Evolutionary conservation across 2,113 vertebrate genomes (phyloP), one percentile per base, ranked within the genome.

Genomic region (Osmerus mordax): DNA sequence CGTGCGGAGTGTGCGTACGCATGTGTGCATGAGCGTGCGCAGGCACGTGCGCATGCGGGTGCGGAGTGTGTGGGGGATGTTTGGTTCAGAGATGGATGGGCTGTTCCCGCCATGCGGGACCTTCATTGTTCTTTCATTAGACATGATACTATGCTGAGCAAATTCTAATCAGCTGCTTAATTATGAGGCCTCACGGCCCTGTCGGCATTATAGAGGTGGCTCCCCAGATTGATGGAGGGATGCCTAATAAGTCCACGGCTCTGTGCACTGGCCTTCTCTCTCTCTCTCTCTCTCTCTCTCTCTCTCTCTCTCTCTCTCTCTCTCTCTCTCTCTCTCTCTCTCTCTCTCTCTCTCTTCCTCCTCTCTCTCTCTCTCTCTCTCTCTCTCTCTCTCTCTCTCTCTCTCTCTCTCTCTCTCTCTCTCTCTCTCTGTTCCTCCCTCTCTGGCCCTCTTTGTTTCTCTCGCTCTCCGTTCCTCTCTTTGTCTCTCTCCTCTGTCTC

Each of bases 161-260:
- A 81, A 86, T 80, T 80, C 86, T 89, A 88, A 89, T 90, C 86
- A 88, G 81, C 83, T 83, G 76, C 73, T 87, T 91, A 89, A 91
- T 89, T 88, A 90, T 88, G 77, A 89, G 83, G 15, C 62, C 83
- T 80, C 82, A 82, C 71, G 71, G 82, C 78, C 72, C 73, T 58
- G 69, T 15, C 64, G 63, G 84, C 74, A 68, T 71, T 67, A 73
- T 32, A 64, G 74, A 70, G 76, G 83, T 77, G 63, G 72, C 81
- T 80, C 78, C 72, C 71, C 15, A 78, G 77, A 87, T 79, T 89
- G 84, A 88, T 82, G 71, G 54, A 63, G 68, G 73, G 71, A 87
- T 77, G 75, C 71, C 70, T 84, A 77, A 84, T 78, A 69, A 74
- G 76, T 76, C 61, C 61, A 18, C 71, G 67, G 67, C 82, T 55